These are phyloP conservation scores for Drosophila asahinai DNA, from an alignment of 1,140 invertebrate species.

Conservation along the genomic window DNA sequence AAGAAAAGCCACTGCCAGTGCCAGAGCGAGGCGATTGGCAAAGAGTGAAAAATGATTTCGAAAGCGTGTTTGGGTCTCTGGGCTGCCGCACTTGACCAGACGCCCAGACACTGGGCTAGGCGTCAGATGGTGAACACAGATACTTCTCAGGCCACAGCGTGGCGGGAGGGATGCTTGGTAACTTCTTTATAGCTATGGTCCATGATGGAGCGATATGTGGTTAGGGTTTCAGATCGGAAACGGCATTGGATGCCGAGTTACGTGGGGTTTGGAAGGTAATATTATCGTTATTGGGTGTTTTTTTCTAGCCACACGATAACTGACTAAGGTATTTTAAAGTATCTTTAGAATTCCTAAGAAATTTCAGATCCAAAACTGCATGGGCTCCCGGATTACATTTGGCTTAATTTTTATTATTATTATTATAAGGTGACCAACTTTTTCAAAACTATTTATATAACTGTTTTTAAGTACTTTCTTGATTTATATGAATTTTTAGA, in stretches of 20 bases:
- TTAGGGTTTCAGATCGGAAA: background rate
- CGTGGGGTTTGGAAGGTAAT: background rate
- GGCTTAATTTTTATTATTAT: too few species aligned
- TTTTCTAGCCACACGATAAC: too few species aligned
- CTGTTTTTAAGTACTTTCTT: too few species aligned
- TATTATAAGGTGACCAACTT: too few species aligned
- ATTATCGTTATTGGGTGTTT: too few species aligned
- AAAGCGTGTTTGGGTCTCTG: constrained; percentile 19
- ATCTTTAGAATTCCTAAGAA: background rate
- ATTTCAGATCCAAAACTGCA: background rate
- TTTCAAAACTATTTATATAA: too few species aligned
- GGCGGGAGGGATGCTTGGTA: background rate
- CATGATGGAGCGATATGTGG: background rate
- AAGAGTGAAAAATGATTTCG: constrained; percentile 46
- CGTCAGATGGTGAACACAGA: constrained; percentile 3
- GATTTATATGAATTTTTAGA: too few species aligned
- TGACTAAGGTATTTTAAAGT: too few species aligned
- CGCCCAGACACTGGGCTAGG: constrained; percentile 1
- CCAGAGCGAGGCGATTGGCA: constrained; percentile 29
- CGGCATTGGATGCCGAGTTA: background rate
- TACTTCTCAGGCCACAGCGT: background rate
- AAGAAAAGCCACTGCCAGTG: constrained; percentile 21
- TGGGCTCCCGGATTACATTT: too few species aligned
- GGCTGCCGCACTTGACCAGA: constrained; percentile 13
- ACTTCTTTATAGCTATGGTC: background rate